phyloP scores from a whole-genome alignment of 2,888 invertebrate genomes.

The Fragum sueziense region DNA sequence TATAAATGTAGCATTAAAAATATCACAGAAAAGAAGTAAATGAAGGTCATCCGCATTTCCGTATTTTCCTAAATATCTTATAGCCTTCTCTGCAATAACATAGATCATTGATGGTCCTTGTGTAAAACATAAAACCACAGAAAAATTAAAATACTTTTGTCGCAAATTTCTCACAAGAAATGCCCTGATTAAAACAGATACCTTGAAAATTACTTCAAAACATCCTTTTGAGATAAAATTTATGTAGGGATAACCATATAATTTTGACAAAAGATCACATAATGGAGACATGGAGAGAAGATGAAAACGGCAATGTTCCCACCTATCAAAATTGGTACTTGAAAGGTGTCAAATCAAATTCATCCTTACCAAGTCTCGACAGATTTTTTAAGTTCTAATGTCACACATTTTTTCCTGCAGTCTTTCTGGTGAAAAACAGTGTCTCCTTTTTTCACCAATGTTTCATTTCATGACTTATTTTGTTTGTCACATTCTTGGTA shows the following conservation, averaged over 20 bases:
- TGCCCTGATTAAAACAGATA: no score
- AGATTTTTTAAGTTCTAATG: no score
- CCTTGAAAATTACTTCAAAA: neutral
- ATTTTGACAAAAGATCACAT: neutral
- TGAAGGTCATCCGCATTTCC: neutral
- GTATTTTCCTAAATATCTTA: neutral
- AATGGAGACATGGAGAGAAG: neutral
- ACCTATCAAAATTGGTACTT: slow-evolving; percentile 16
- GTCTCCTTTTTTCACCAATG: no score
- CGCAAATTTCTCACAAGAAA: no score
- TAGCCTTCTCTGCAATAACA: neutral
- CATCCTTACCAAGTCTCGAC: neutral
- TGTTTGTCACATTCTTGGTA: no score
- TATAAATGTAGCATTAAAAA: no score
- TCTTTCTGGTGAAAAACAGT: no score
- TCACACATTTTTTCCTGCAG: no score
- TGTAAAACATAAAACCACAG: no score
- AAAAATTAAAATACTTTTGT: no score
- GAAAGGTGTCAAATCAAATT: slow-evolving; percentile 14
- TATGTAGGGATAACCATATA: neutral
- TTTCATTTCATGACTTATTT: no score
- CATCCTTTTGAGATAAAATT: neutral
- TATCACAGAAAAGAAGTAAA: neutral
- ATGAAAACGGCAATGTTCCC: slow-evolving; percentile 7
- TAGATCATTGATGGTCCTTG: no score